Base-by-base conservation (phyloP, 2,888 invertebrate species). In the Ctena decussata region DNA sequence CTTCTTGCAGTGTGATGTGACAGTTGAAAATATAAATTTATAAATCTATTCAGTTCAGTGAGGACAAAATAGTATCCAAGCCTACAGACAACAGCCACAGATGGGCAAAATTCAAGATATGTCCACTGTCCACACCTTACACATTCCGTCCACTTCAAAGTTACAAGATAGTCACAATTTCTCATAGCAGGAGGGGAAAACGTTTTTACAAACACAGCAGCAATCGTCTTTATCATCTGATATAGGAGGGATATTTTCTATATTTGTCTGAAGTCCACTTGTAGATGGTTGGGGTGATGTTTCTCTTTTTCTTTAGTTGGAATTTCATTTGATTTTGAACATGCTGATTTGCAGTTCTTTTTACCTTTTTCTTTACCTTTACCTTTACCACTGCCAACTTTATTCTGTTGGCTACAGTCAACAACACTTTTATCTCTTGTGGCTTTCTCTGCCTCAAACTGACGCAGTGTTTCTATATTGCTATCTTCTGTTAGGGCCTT, bases 61-160 rank as follows among this genome's bases (percentile, higher is more conserved):
- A 11, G 49, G 49, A 21, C 49, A 49, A 21, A 49, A 21, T 15
- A 49, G n/a, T 49, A 8, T 49, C 49, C 49, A 8, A 12, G 21
- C 37, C 82, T 60, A n/a, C 70, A 5, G 0, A 82, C 37, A 49
- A 72, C 57, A 44, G 24, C 27, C 27, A 78, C 72, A 27, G 21
- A 21, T 6, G 70, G 18, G 57, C 78, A 78, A 32, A 32, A 76
- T 57, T 53, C 74, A 1, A 78, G 70, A 24, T 73, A 77, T 0
- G 78, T 83, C 75, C 82, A 82, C 32, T 81, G 81, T 5, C 69
- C 77, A 73, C 73, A 82, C 3, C 30, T 0, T n/a, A 71, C 72
- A 74, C 82, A 79, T 75, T 79, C 30, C 8, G 46, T 76, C 83
- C 79, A 83, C 18, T 77, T 83, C 1, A 71, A 75, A 44, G 76